Percentiles rank a stretch among this genome's conserved stretches.
Conservation (phyloP, 92 coral and sea anemone species). For the Isaurus tuberculatus region DNA sequence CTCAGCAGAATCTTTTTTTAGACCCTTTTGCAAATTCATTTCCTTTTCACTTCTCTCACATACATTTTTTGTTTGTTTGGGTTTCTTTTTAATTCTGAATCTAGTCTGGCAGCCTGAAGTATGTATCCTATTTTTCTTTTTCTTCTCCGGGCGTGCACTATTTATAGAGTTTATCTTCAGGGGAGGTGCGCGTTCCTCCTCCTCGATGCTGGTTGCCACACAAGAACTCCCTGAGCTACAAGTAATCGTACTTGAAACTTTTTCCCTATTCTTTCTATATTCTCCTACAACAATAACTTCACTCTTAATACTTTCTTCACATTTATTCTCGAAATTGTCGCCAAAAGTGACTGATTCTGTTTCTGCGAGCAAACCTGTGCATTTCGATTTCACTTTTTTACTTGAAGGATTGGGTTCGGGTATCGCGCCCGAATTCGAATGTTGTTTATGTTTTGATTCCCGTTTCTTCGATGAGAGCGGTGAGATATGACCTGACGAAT, state of each 20-base stretch:
- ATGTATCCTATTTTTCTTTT: conserved; percentile 55
- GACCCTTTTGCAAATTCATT: not conserved
- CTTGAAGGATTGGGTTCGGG: not conserved
- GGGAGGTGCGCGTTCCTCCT: not conserved
- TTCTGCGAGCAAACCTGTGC: not conserved
- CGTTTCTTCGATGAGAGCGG: conserved; percentile 19
- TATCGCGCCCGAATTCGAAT: not conserved
- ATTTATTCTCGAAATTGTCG: not conserved
- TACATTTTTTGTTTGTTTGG: conserved; percentile 14
- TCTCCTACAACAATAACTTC: conserved; percentile 19
- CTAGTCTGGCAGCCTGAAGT: conserved; percentile 87
- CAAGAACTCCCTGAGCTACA: not conserved
- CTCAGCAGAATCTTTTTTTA: not conserved
- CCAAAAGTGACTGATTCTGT: not conserved
- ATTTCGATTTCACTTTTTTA: conserved; percentile 13
- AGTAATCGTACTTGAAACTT: not conserved
- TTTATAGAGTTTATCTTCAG: not conserved
- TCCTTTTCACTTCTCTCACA: not conserved
- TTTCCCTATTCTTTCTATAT: not conserved
- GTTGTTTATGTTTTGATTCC: conserved; percentile 3
- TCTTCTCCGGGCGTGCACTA: conserved; percentile 39
- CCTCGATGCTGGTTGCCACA: not conserved
- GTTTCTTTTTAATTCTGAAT: conserved; percentile 81
- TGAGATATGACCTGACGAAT: not conserved
- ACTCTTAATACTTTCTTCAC: not conserved